These are phyloP conservation scores for Acrocephalus scirpaceus DNA, from an alignment of 2,797 vertebrate genomes.

Conservation along the genomic window DNA sequence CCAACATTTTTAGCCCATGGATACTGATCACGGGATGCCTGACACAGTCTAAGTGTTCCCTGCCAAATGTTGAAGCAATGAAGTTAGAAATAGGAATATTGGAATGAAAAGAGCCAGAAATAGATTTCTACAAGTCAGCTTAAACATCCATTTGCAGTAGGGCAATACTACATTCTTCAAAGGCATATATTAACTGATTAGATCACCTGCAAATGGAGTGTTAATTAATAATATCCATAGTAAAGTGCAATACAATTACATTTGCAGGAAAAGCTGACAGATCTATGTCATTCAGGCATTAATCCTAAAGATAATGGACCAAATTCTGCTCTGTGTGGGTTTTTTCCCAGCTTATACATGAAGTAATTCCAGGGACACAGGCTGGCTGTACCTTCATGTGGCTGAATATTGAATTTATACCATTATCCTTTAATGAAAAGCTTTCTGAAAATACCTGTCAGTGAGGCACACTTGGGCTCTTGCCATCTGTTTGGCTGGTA, in stretches of 20 bases:
- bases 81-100: constrained; percentile 23
- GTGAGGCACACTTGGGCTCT: neutral
- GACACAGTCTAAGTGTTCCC: neutral
- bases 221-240: constrained; percentile 47
- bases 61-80: constrained; percentile 37
- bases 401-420: neutral
- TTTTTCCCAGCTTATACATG: neutral
- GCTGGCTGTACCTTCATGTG: neutral
- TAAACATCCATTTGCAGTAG: constrained; percentile 6
- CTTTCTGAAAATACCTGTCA: constrained; percentile 6
- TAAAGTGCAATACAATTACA: constrained; percentile 32
- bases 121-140: constrained; percentile 48
- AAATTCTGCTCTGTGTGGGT: neutral
- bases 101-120: constrained; percentile 22
- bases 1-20: constrained; percentile 5
- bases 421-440: constrained; percentile 41
- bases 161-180: neutral
- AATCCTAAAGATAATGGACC: constrained; percentile 27
- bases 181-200: neutral
- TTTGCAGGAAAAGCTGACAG: neutral
- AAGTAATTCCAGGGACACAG: neutral
- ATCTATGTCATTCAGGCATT: neutral
- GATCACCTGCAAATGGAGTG: constrained; percentile 40
- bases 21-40: neutral
- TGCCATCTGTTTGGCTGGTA: neutral